phyloP scores from a whole-genome alignment of 2,797 vertebrate genomes.

The Mormyrops boulengeri region DNA sequence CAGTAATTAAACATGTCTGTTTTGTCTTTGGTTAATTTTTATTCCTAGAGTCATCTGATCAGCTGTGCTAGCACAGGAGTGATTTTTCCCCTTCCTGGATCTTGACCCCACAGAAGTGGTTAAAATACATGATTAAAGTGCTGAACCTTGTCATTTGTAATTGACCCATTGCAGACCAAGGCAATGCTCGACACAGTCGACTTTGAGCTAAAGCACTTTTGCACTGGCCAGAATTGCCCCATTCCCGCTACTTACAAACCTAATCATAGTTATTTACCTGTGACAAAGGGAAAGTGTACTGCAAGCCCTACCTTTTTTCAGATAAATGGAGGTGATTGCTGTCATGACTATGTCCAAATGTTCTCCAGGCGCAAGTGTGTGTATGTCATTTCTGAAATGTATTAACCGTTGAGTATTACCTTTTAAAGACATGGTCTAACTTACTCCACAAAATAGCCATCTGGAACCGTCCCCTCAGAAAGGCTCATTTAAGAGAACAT shows the following conservation, averaged over 20 bases:
- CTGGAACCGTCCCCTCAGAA: neutral
- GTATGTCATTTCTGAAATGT: neutral
- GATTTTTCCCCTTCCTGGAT: neutral
- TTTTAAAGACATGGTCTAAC: neutral
- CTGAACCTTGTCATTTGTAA: neutral
- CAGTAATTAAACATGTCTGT: neutral
- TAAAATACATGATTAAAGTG: neutral
- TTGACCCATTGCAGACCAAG: neutral
- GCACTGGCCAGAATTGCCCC: neutral
- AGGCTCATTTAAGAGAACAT: neutral
- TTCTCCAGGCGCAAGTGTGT: neutral
- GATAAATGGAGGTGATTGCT: neutral
- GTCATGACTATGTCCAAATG: neutral
- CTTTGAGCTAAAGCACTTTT: neutral
- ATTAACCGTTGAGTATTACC: neutral
- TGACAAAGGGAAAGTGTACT: neutral
- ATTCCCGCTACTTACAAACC: neutral
- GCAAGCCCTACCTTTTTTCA: neutral
- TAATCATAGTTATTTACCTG: slow-evolving; percentile 5
- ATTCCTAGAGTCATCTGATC: neutral
- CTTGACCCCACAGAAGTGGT: neutral
- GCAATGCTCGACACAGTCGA: neutral
- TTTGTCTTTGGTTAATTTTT: neutral
- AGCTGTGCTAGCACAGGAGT: neutral
- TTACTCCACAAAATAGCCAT: neutral